Evolutionary conservation across 1,140 invertebrate species (phyloP), one percentile per base, ranked within the genome.

Genomic region (Sinella curviseta): DNA sequence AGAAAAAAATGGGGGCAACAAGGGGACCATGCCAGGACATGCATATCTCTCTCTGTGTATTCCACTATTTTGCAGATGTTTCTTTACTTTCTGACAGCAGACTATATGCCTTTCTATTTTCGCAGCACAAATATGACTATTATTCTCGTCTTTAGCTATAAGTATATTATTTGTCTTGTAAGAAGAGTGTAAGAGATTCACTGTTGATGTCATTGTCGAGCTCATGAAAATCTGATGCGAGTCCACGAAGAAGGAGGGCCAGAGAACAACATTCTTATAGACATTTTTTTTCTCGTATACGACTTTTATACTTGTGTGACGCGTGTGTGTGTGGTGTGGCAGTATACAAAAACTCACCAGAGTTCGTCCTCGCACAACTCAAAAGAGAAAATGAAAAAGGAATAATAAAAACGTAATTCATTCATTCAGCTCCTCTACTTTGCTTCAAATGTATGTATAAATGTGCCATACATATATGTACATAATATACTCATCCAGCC

Each of bases 321-420:
- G n/a, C n/a, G n/a, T n/a, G n/a, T n/a, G n/a, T n/a, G n/a, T n/a
- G n/a, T n/a, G n/a, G n/a, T n/a, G n/a, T n/a, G n/a, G n/a, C n/a
- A n/a, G n/a, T n/a, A n/a, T n/a, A n/a, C n/a, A n/a, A n/a, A 65
- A 17, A 16, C 57, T 12, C 14, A 65, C 57, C 16, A 65, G 26
- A 65, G 14, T 8, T 65, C n/a, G n/a, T n/a, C n/a, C n/a, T n/a
- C 57, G 57, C 16, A 4, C 57, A n/a, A 4, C 57, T 26, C 26
- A 65, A 16, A 65, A 70, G 65, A 33, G 31, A 70, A 30, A 70
- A 30, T 31, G 31, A 33, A 33, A 31, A 70, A 24, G 14, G 65
- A 70, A 70, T 70, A 70, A 65, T 65, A 26, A 65, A 65, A 70
- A 70, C 65, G 65, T 31, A 70, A 70, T 70, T 70, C 65, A 70